A percentile compares a stretch with the other conserved stretches of the same genome.
Evolutionary conservation across 2,113 vertebrate species (phyloP).

Genomic region (Gorsachius goisagi): DNA sequence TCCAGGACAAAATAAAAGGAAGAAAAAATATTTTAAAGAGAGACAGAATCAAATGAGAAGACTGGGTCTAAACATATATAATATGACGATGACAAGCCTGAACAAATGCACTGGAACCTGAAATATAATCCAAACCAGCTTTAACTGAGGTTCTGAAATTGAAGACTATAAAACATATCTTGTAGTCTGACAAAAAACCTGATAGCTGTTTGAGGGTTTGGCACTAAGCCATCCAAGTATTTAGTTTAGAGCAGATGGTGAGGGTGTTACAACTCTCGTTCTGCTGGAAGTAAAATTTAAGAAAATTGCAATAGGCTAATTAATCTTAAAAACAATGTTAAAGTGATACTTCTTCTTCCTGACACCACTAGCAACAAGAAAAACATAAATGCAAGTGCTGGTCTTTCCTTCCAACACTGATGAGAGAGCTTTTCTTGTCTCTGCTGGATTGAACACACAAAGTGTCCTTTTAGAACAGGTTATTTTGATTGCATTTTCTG

Average conservation of each 20-base stretch:
- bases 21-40: not conserved
- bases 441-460: not conserved
- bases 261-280: not conserved
- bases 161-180: not conserved
- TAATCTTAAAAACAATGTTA: not conserved
- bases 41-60: not conserved
- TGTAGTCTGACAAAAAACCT: not conserved
- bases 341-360: not conserved
- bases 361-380: not conserved
- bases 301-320: not conserved
- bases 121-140: not conserved
- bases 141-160: not conserved
- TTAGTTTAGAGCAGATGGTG: not conserved
- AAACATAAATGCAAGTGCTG: not conserved
- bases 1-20: not conserved
- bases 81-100: not conserved
- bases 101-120: not conserved
- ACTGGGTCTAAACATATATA: not conserved
- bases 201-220: not conserved
- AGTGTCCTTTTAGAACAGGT: not conserved
- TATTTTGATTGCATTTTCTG: not conserved
- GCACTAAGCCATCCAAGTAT: not conserved
- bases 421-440: not conserved
- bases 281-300: not conserved
- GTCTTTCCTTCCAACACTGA: not conserved